Evolutionary conservation across 2,797 vertebrate species (phyloP).

Genomic region (Echiichthys vipera): DNA sequence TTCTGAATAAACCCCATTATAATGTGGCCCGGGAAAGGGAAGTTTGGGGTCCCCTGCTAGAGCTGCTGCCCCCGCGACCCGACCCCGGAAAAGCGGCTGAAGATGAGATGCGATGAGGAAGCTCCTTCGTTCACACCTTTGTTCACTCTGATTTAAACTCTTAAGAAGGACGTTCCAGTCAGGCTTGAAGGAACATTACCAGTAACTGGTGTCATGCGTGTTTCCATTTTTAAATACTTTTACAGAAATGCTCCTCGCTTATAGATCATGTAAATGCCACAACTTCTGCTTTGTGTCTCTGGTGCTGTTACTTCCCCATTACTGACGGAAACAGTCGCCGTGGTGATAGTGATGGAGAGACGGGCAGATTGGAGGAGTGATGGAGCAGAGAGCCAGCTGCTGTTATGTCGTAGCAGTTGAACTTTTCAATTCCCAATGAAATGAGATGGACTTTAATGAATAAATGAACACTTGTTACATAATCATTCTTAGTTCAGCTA

Average conservation of each 20-base stretch:
- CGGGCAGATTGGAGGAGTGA: too few relatives aligned
- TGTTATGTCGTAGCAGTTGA: not conserved
- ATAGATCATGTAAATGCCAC: not conserved
- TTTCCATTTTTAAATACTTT: too few relatives aligned
- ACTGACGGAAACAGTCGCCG: too few relatives aligned
- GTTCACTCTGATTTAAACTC: not conserved
- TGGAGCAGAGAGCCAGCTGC: not conserved
- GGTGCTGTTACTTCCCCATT: too few relatives aligned
- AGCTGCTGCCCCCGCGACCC: too few relatives aligned
- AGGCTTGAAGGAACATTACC: not conserved
- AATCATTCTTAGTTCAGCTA: conserved; percentile 9
- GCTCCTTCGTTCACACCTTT: conserved; percentile 3
- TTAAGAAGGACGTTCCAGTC: not conserved
- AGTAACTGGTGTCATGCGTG: not conserved
- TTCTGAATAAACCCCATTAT: not conserved
- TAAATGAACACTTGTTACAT: conserved; percentile 43
- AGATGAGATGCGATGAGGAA: too few relatives aligned
- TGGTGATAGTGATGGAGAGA: too few relatives aligned
- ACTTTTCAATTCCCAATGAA: conserved; percentile 22
- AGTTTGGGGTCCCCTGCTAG: too few relatives aligned
- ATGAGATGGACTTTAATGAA: conserved; percentile 34
- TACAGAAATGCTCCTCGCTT: too few relatives aligned
- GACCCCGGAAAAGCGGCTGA: too few relatives aligned
- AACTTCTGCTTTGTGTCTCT: too few relatives aligned
- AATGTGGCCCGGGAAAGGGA: too few relatives aligned